A percentile compares a stretch with the other conserved stretches of the same genome.
Evolutionary conservation across 2,797 vertebrate species (phyloP).

Genomic region (Nannoperca australis): DNA sequence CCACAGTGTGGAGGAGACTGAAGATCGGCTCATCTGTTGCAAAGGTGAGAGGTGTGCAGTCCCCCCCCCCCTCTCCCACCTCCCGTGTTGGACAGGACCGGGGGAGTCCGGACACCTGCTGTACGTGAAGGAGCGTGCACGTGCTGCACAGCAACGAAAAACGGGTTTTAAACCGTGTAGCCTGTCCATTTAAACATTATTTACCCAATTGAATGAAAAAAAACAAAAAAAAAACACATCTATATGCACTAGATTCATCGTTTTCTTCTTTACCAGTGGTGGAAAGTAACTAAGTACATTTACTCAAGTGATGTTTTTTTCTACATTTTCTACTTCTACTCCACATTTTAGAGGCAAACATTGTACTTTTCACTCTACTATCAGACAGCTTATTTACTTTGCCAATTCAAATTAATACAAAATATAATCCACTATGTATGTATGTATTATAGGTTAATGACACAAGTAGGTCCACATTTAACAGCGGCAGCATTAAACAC

Average conservation of each 20-base stretch:
- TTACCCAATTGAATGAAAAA: neutral
- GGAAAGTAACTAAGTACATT: neutral
- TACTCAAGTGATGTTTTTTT: too few relatives aligned
- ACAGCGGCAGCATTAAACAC: neutral
- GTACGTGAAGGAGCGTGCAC: conserved; percentile 29
- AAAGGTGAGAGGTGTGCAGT: conserved; percentile 75
- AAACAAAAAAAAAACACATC: neutral
- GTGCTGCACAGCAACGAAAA: too few relatives aligned
- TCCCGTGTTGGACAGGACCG: conserved; percentile 29
- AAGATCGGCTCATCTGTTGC: conserved; percentile 76
- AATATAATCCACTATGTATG: neutral
- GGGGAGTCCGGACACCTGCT: conserved; percentile 69
- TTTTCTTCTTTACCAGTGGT: neutral
- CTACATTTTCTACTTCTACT: too few relatives aligned
- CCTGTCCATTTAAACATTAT: neutral
- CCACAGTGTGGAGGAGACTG: conserved; percentile 68
- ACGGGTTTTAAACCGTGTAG: neutral
- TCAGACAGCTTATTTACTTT: neutral
- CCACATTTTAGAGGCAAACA: too few relatives aligned
- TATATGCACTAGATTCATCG: neutral
- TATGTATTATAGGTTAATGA: neutral
- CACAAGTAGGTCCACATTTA: neutral
- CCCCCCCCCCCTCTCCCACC: conserved; percentile 15
- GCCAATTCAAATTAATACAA: neutral
- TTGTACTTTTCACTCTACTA: too few relatives aligned